Base-by-base conservation (phyloP, 2,113 vertebrate species). In the Aix galericulata region DNA sequence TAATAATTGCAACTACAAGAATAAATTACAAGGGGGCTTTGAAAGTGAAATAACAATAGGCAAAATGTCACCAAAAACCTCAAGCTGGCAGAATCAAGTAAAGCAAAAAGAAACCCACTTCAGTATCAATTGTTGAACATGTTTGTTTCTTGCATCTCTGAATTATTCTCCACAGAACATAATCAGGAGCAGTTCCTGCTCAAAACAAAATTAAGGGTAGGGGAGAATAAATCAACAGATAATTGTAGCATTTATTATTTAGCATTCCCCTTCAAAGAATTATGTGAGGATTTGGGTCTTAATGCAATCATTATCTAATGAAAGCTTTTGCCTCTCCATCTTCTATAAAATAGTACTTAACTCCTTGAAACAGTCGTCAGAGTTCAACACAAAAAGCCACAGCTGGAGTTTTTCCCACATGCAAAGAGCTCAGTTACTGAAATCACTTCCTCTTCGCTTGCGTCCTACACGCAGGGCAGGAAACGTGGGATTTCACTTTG, bases 371-470 rank as follows among this genome's bases (percentile, higher is more conserved):
- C 32, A 79, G 40, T 38, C 42, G 52, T 64, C 76, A 34, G 55
- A 86, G 42, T 34, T 82, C 38, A 91, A 81, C 40, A 74, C 12
- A 85, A 79, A 87, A 91, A 87, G 25, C 12, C 55, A 79, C 71
- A 87, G 53, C 55, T 91, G 71, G 38, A 91, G 23, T 48, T 87
- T 71, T 59, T 87, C 40, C 67, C 64, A 48, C 9, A 40, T 10
- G 64, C 12, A 64, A 31, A 86, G 42, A 2, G 4, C 64, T 84
- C 77, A 87, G 56, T 87, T 89, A 69, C 67, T 76, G 91, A 91
- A 94, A 82, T 53, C 48, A 62, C 44, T 91, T 96, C 66, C 77
- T 87, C 21, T 73, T 53, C 46, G n/a, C 64, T 92, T 89, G 62
- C 1, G 0, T 67, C 88, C 87, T 95, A 60, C 78, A 82, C 0